Conservation (phyloP, 2,888 invertebrate species). For the Trissolcus brochymenae region DNA sequence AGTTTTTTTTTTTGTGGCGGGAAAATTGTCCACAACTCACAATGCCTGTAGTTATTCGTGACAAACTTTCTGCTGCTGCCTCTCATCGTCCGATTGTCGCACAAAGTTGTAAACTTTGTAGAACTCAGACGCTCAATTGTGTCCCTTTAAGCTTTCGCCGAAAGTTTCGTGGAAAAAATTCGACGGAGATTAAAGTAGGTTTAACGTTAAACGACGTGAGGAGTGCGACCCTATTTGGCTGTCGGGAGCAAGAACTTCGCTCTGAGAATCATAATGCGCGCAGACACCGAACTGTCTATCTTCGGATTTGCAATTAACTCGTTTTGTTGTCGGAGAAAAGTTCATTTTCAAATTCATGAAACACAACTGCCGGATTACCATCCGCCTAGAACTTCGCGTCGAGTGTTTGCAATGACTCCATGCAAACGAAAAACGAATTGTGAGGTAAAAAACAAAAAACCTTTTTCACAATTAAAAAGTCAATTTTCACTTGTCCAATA, state of each 20-base stretch:
- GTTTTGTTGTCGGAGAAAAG: constrained; percentile 22
- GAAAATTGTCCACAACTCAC: constrained; percentile 24
- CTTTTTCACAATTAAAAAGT: not conserved
- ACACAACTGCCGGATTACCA: constrained; percentile 5
- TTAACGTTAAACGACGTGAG: constrained; percentile 57
- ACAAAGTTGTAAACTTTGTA: constrained; percentile 52
- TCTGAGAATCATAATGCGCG: constrained; percentile 48
- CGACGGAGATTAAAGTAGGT: constrained; percentile 55
- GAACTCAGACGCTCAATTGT: constrained; percentile 51
- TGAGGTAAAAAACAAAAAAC: not conserved
- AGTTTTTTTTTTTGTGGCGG: not conserved
- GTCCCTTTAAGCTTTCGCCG: constrained; percentile 50
- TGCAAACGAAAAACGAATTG: not conserved
- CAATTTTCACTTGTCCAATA: too few species aligned
- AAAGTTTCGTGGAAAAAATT: constrained; percentile 50
- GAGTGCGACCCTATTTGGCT: constrained; percentile 49
- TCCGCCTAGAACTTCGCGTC: constrained; percentile 1
- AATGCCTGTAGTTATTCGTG: constrained; percentile 42
- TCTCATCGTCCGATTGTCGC: constrained; percentile 48
- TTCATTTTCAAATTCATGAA: constrained; percentile 23
- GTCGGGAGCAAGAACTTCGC: constrained; percentile 44
- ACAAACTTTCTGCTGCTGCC: constrained; percentile 44
- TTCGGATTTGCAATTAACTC: constrained; percentile 42
- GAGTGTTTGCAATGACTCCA: not conserved
- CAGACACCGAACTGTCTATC: constrained; percentile 7